Evolutionary conservation across 1,140 invertebrate species (phyloP).

Genomic region (Rhysida immarginata): DNA sequence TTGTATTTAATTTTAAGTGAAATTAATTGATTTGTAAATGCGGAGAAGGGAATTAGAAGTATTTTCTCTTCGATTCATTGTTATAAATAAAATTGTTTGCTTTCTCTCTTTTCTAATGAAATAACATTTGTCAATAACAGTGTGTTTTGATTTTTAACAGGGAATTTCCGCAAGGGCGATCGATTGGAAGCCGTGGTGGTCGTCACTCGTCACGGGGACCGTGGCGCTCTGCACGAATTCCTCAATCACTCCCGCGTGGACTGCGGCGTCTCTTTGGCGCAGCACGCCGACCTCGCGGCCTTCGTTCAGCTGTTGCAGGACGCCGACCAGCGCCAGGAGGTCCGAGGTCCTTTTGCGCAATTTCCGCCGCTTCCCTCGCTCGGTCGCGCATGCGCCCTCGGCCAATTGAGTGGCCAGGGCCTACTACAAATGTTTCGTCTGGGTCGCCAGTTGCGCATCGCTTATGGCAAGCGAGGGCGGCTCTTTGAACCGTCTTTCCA

Average conservation of each 20-base stretch:
- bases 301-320: constrained; percentile 19
- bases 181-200: constrained; percentile 56
- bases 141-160: neutral
- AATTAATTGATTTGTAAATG: no score
- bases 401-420: constrained; percentile 53
- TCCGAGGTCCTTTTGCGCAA: constrained; percentile 56
- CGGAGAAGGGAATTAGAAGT: no score
- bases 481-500: constrained; percentile 30
- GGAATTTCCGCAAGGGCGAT: constrained; percentile 12
- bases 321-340: constrained; percentile 14
- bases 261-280: constrained; percentile 39
- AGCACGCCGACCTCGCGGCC: constrained; percentile 19
- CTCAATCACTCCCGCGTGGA: constrained; percentile 54
- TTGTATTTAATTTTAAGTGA: no score
- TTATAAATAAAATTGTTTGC: no score
- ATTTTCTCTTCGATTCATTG: no score
- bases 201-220: constrained; percentile 70
- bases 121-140: neutral
- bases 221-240: constrained; percentile 64
- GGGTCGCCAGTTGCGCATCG: constrained; percentile 52
- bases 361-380: constrained; percentile 53
- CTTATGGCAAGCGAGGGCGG: constrained; percentile 46
- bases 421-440: constrained; percentile 55
- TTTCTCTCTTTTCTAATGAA: neutral
- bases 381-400: constrained; percentile 40